Conservation (phyloP, 2,888 invertebrate species). For the Baccha elongata region DNA sequence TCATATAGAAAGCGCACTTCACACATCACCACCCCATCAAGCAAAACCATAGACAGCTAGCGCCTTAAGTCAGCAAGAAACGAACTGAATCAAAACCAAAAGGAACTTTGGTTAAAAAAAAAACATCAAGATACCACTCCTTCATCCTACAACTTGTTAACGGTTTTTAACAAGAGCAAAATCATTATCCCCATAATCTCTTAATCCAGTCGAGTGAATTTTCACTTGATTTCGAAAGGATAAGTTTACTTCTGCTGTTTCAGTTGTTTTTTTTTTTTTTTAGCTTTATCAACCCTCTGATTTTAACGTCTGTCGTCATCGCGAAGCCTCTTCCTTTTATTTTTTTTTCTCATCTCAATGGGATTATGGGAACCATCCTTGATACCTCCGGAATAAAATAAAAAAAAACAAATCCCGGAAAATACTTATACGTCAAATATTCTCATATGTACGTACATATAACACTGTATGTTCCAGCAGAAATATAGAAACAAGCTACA, state of each 20-base stretch:
- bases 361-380: slow-evolving; percentile 59
- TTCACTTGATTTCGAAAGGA: slow-evolving; percentile 79
- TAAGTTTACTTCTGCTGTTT: slow-evolving; percentile 61
- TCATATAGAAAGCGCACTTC: slow-evolving; percentile 42
- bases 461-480: slow-evolving; percentile 19
- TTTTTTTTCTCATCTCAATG: slow-evolving; percentile 26
- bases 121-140: slow-evolving; percentile 18
- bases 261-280: slow-evolving; percentile 5
- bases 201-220: slow-evolving; percentile 81
- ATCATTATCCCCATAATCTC: slow-evolving; percentile 81
- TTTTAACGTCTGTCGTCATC: slow-evolving; percentile 22
- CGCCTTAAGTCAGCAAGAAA: slow-evolving; percentile 43
- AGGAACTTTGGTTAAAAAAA: slow-evolving; percentile 9
- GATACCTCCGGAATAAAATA: slow-evolving; percentile 18
- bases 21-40: slow-evolving; percentile 43
- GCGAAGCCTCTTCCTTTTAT: slow-evolving; percentile 18
- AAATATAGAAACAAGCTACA: slow-evolving; percentile 5
- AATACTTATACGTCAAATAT: slow-evolving; percentile 41
- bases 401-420: slow-evolving; percentile 8
- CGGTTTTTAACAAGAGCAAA: slow-evolving; percentile 73
- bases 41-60: slow-evolving; percentile 13
- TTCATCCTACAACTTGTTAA: slow-evolving; percentile 69
- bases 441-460: not conserved
- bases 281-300: slow-evolving; percentile 5
- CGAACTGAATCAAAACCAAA: slow-evolving; percentile 42